Evolutionary conservation across 2,888 invertebrate genomes (phyloP).

Genomic region (Lampropteryx suffumata): DNA sequence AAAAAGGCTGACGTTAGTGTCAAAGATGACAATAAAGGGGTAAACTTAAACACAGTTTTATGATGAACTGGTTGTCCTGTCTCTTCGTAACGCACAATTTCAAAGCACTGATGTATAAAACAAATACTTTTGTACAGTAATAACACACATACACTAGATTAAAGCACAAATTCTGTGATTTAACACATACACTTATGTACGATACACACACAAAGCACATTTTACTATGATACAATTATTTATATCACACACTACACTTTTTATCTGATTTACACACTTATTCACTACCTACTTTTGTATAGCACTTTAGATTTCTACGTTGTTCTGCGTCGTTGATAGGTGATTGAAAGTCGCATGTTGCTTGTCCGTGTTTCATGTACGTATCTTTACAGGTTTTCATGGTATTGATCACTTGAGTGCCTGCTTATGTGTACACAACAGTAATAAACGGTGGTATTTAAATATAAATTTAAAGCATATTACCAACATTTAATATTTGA

Average conservation of each 20-base stretch:
- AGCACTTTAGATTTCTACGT: constrained; percentile 28
- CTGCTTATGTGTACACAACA: constrained; percentile 2
- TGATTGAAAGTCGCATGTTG: constrained; percentile 67
- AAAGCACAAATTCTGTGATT: constrained; percentile 5
- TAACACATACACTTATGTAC: constrained; percentile 2
- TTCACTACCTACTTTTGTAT: background rate
- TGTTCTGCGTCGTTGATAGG: constrained; percentile 41
- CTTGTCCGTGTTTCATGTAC: constrained; percentile 49
- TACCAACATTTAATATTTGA: constrained; percentile 1
- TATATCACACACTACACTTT: background rate
- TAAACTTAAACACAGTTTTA: constrained; percentile 66
- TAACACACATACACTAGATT: constrained; percentile 4
- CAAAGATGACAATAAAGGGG: constrained; percentile 48
- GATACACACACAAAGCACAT: constrained; percentile 13
- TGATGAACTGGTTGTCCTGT: constrained; percentile 45
- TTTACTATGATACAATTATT: background rate
- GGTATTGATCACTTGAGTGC: background rate
- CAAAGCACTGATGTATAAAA: constrained; percentile 24
- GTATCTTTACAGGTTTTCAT: constrained; percentile 30
- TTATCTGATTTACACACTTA: too few relatives aligned
- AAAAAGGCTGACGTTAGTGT: constrained; percentile 58
- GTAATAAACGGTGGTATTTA: constrained; percentile 18
- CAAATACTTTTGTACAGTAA: constrained; percentile 17
- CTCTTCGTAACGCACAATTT: constrained; percentile 36
- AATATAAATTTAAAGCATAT: background rate